phyloP scores from a whole-genome alignment of 2,888 invertebrate genomes.

The Brenthis daphne region DNA sequence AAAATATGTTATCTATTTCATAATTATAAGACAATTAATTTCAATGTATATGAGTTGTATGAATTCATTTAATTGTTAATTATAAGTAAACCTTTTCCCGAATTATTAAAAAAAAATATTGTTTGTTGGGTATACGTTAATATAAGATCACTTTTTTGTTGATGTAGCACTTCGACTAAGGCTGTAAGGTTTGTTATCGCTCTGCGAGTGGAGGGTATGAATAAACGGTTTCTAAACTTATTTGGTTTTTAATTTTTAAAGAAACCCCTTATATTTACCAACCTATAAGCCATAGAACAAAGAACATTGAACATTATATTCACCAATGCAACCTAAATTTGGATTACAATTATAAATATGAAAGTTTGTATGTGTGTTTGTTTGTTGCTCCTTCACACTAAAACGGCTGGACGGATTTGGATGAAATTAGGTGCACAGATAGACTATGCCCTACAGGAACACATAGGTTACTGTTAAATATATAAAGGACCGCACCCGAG shows the following conservation, averaged over 20 bases:
- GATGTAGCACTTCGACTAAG: constrained; percentile 46
- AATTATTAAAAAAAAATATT: constrained; percentile 10
- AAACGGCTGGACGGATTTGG: too few relatives aligned
- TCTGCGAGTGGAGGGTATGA: constrained; percentile 52
- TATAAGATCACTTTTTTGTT: constrained; percentile 42
- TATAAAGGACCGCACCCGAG: too few relatives aligned
- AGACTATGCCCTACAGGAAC: too few relatives aligned
- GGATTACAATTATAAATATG: neutral
- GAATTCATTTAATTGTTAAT: constrained; percentile 1
- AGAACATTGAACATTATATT: too few relatives aligned
- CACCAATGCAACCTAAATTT: too few relatives aligned
- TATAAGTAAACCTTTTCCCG: constrained; percentile 1
- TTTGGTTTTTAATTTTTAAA: constrained; percentile 39
- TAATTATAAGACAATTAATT: neutral
- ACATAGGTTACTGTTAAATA: too few relatives aligned
- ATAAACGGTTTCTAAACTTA: constrained; percentile 62
- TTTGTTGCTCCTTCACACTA: too few relatives aligned
- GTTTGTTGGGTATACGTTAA: constrained; percentile 11
- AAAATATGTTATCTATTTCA: neutral
- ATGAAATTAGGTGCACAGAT: neutral
- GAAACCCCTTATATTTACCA: neutral
- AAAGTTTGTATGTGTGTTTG: too few relatives aligned
- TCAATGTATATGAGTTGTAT: neutral
- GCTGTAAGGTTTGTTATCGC: constrained; percentile 65
- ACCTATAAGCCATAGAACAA: neutral